Evolutionary conservation across 2,888 invertebrate species (phyloP), one percentile per base, ranked within the genome.

Genomic region (Endomychus coccineus): DNA sequence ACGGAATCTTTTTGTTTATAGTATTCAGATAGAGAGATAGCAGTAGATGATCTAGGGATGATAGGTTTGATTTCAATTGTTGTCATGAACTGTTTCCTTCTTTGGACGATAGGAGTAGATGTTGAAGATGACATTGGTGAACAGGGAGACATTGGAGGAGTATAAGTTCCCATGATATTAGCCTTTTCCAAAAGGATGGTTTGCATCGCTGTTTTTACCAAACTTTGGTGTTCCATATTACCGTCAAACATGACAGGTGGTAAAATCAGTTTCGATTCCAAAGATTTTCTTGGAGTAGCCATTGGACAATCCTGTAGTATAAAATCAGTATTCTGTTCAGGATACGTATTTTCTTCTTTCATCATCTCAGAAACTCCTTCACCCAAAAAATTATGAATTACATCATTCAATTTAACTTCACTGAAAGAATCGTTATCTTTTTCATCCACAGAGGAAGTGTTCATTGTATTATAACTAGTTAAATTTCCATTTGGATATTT

Each of bases 1-100:
- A 74, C 74, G 1, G 72, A 73, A 22, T 54, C 71, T 66, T 16
- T 67, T 64, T 29, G 46, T 16, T 54, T 19, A 7, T 19, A 6
- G 21, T 19, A 19, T 7, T 19, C 21, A n/a, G 21, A 19, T n/a
- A 19, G 21, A n/a, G 21, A 19, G 21, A n/a, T 7, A 19, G 6
- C n/a, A n/a, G 21, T 19, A n/a, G 6, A 19, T n/a, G 21, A 19
- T 19, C 21, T 19, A 6, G 21, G 21, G n/a, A 19, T n/a, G n/a
- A n/a, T n/a, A n/a, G n/a, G n/a, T n/a, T n/a, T n/a, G n/a, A n/a
- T 7, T 19, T n/a, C 6, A 19, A 19, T 19, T 7, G 6, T n/a
- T 7, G 21, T 7, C 6, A n/a, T n/a, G 21, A 7, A 19, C n/a
- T 19, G 6, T 19, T 7, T 7, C 6, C 21, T 19, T n/a, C 21